Percentiles rank a stretch among this genome's conserved stretches.
Conservation (phyloP, 2,797 vertebrate species). For the Pseudochirops corinnae region DNA sequence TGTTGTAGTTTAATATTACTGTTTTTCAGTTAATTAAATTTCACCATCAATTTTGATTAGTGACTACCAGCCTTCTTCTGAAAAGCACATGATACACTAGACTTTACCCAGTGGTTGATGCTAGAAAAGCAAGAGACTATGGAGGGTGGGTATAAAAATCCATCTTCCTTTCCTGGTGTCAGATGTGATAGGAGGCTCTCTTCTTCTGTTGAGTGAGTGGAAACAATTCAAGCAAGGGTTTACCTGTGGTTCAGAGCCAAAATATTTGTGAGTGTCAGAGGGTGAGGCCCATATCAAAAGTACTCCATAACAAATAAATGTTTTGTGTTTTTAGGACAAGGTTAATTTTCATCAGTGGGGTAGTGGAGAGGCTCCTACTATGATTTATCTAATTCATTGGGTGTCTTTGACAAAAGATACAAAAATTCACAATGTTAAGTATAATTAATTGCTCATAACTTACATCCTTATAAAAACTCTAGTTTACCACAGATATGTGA, state of each 20-base stretch:
- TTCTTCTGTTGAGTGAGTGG: background rate
- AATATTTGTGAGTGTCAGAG: background rate
- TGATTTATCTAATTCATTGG: background rate
- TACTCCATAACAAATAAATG: background rate
- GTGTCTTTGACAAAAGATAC: background rate
- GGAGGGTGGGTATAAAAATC: background rate
- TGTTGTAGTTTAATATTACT: background rate
- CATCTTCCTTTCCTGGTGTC: background rate
- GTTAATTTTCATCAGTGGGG: background rate
- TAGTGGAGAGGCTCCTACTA: background rate
- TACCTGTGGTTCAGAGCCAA: background rate
- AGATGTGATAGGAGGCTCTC: background rate
- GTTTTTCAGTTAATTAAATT: background rate
- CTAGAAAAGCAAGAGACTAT: background rate
- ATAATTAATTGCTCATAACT: background rate
- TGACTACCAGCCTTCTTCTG: background rate
- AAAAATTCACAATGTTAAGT: background rate
- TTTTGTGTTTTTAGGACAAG: background rate
- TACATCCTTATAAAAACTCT: background rate
- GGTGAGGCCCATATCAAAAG: background rate
- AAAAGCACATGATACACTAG: background rate
- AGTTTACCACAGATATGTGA: background rate
- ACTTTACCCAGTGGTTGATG: background rate
- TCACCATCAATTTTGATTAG: background rate
- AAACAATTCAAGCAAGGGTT: background rate